A percentile compares a stretch with the other conserved stretches of the same genome.
Conservation (phyloP, 2,888 invertebrate genomes). For the Anorthoa munda region DNA sequence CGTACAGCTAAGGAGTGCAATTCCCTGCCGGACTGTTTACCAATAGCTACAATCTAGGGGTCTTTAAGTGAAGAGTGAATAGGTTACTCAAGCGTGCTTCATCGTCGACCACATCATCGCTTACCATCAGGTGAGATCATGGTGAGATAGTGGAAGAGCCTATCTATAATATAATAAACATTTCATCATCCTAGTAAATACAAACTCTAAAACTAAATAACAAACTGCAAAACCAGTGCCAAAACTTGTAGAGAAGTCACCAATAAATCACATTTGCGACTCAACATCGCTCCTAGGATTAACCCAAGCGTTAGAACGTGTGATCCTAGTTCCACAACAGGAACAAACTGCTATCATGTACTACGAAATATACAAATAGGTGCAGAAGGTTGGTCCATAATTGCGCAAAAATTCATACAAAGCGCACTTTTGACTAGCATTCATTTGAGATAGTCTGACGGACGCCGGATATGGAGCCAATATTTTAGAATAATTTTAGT, state of each 20-base stretch:
- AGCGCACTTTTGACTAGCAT: no score
- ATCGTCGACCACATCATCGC: no score
- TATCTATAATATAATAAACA: no score
- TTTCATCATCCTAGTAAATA: neutral
- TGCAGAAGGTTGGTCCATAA: neutral
- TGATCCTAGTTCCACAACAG: conserved; percentile 31
- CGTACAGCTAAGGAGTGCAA: no score
- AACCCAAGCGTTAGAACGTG: conserved; percentile 33
- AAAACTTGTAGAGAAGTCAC: conserved; percentile 16
- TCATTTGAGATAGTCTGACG: neutral
- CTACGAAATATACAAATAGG: neutral
- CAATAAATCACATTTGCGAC: conserved; percentile 45
- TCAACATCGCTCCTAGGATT: conserved; percentile 42
- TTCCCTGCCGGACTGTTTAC: no score
- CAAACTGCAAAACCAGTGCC: neutral
- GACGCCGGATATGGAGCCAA: no score
- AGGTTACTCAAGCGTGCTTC: no score
- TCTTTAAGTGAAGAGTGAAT: no score
- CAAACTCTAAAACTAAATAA: conserved; percentile 5
- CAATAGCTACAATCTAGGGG: no score
- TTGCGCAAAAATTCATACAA: neutral
- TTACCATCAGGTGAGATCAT: no score
- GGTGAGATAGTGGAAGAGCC: no score
- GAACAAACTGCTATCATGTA: conserved; percentile 36
- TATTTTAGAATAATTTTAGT: neutral